Evolutionary conservation across 1,140 invertebrate genomes (phyloP).

Genomic region (Drosophila rhopaloa): DNA sequence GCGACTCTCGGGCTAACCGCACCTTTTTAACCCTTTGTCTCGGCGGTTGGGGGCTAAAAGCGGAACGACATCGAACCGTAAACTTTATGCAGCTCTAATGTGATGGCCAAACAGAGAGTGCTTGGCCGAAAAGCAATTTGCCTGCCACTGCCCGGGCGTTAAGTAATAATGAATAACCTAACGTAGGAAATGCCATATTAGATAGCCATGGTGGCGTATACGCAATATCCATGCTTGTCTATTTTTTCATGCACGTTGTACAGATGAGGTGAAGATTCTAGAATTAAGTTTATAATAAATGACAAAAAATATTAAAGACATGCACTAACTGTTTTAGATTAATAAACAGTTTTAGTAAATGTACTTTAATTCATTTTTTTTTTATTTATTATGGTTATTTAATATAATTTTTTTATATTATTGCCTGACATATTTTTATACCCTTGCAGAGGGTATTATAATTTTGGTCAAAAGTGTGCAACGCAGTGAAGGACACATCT

Average conservation of each 20-base stretch:
- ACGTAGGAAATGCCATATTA: slow-evolving; percentile 61
- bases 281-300: not conserved
- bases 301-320: not conserved
- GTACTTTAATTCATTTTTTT: too few species aligned
- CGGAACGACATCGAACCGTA: slow-evolving; percentile 50
- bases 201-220: slow-evolving; percentile 60
- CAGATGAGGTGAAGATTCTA: slow-evolving; percentile 1
- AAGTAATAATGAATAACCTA: slow-evolving; percentile 77
- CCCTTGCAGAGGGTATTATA: too few species aligned
- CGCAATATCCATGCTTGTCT: slow-evolving; percentile 53
- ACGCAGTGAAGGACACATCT: too few species aligned
- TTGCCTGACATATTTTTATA: too few species aligned
- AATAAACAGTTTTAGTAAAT: too few species aligned
- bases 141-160: slow-evolving; percentile 72
- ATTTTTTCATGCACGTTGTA: not conserved
- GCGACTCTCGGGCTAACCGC: slow-evolving; percentile 72
- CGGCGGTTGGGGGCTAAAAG: slow-evolving; percentile 51
- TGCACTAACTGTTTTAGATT: too few species aligned
- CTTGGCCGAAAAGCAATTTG: slow-evolving; percentile 71
- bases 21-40: slow-evolving; percentile 78
- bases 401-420: too few species aligned
- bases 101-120: slow-evolving; percentile 55
- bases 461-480: too few species aligned
- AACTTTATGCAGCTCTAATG: slow-evolving; percentile 70
- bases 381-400: too few species aligned